Evolutionary conservation across 2,888 invertebrate species (phyloP).

Genomic region (Hermaeophaga mercurialis): DNA sequence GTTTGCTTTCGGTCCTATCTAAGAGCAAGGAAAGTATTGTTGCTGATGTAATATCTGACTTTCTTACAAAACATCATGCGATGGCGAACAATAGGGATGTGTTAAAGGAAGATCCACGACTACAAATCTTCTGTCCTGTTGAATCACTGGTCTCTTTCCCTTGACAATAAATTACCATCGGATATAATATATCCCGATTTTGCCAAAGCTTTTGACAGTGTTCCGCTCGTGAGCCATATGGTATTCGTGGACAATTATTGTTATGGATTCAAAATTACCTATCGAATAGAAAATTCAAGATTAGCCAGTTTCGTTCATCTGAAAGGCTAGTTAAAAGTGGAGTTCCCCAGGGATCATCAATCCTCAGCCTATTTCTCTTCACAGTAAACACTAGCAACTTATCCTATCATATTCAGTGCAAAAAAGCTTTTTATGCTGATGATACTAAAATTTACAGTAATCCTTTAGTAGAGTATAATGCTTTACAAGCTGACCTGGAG

Average conservation of each 20-base stretch:
- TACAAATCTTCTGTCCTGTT: constrained; percentile 8
- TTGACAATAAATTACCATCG: neutral
- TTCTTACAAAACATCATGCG: neutral
- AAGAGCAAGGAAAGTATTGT: neutral
- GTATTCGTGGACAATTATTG: constrained; percentile 12
- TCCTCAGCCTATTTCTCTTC: no score
- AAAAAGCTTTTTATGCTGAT: no score
- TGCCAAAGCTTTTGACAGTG: constrained; percentile 19
- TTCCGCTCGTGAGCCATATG: constrained; percentile 3
- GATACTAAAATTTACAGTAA: no score
- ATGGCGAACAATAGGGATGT: constrained; percentile 7
- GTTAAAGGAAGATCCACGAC: constrained; percentile 13
- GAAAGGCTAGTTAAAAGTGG: no score
- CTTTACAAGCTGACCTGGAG: no score
- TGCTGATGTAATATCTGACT: neutral
- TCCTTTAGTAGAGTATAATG: no score
- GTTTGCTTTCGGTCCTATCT: neutral
- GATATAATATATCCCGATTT: constrained; percentile 13
- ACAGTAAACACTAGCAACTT: no score
- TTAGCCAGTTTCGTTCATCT: no score
- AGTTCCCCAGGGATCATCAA: no score
- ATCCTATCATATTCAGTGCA: no score
- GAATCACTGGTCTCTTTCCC: neutral
- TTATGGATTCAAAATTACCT: constrained; percentile 18
- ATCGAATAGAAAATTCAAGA: neutral